Conservation (phyloP, 2,113 vertebrate genomes). For the Edolisoma coerulescens region DNA sequence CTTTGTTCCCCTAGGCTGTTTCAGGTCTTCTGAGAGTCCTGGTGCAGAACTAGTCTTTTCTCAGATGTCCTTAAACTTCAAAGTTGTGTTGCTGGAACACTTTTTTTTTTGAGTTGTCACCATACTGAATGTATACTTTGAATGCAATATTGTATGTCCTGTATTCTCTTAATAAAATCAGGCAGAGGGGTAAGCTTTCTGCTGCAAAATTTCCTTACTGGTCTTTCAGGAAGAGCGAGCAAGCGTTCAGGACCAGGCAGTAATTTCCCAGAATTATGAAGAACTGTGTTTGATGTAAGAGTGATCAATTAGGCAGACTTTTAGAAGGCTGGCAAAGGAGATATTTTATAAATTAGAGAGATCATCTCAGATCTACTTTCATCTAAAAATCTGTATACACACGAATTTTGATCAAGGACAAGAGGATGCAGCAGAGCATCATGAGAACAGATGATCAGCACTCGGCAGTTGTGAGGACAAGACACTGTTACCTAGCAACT, state of each 20-base stretch:
- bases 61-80: background rate
- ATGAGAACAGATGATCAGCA: background rate
- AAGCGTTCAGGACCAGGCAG: background rate
- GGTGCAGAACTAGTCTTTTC: background rate
- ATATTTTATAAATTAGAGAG: background rate
- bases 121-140: background rate
- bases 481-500: constrained; percentile 50
- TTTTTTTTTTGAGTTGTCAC: background rate
- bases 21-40: background rate
- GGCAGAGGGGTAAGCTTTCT: background rate
- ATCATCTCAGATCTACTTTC: background rate
- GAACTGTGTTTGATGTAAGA: background rate
- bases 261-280: background rate
- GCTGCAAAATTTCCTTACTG: background rate
- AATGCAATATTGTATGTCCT: background rate
- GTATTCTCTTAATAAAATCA: background rate
- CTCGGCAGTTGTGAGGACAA: background rate
- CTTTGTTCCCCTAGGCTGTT: background rate
- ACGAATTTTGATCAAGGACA: background rate
- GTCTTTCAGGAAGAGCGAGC: background rate
- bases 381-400: background rate
- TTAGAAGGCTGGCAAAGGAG: background rate
- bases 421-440: background rate
- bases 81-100: background rate
- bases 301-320: background rate